Conservation (phyloP, 92 coral and sea anemone genomes). For the Epizoanthus scotinus region DNA sequence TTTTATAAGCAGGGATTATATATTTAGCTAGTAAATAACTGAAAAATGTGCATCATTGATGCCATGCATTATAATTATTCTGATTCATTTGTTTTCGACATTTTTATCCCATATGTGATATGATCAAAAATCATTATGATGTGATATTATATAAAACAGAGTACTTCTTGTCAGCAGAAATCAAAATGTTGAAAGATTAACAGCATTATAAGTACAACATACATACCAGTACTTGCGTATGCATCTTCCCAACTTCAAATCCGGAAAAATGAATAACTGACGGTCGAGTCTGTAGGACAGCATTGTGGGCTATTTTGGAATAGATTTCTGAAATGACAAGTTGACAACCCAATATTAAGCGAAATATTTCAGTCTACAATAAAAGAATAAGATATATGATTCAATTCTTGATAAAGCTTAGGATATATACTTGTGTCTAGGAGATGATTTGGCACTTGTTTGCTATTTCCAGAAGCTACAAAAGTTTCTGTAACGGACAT, state of each 20-base stretch:
- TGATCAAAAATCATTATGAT: too few species aligned
- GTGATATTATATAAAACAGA: too few species aligned
- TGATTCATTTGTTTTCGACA: too few species aligned
- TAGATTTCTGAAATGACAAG: slow-evolving; percentile 75
- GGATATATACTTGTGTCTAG: slow-evolving; percentile 87
- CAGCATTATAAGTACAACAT: background rate
- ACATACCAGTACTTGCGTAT: slow-evolving; percentile 78
- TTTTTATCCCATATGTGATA: too few species aligned
- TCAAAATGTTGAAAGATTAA: too few species aligned
- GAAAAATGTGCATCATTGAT: too few species aligned
- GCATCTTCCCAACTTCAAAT: slow-evolving; percentile 83
- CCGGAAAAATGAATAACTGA: slow-evolving; percentile 91
- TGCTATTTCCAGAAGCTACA: slow-evolving; percentile 71
- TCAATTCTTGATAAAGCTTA: background rate
- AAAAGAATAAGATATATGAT: background rate
- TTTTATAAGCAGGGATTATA: background rate
- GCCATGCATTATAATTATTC: too few species aligned
- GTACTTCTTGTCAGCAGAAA: background rate
- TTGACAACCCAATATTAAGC: background rate
- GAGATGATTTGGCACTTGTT: slow-evolving; percentile 91
- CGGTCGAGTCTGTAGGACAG: slow-evolving; percentile 83
- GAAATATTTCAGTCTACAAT: background rate
- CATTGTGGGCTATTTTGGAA: slow-evolving; percentile 82
- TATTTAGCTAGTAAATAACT: too few species aligned
- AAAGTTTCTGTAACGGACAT: slow-evolving; percentile 78